A percentile compares a stretch with the other conserved stretches of the same genome.
Evolutionary conservation across 2,888 invertebrate genomes (phyloP).

Genomic region (Oegoconia quadripuncta): DNA sequence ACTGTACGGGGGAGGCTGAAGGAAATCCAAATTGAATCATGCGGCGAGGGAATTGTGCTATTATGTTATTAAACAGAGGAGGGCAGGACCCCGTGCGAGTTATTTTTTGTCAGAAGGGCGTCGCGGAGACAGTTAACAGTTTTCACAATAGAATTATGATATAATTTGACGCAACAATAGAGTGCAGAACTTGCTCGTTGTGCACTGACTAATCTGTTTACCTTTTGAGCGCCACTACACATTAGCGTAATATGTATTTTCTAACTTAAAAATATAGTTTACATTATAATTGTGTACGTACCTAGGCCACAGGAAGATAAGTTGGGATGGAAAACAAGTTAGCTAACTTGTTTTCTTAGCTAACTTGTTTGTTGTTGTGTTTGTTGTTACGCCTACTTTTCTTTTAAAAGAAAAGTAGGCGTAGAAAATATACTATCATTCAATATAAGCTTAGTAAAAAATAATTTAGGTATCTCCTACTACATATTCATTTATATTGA

Average conservation of each 20-base stretch:
- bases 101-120: conserved; percentile 70
- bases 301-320: no score
- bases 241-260: no score
- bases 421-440: neutral
- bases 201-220: conserved; percentile 1
- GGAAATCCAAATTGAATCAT: conserved; percentile 85
- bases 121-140: conserved; percentile 75
- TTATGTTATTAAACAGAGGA: conserved; percentile 82
- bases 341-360: no score
- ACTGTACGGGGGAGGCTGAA: conserved; percentile 73
- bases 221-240: neutral
- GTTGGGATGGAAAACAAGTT: no score
- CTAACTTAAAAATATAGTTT: no score
- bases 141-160: conserved; percentile 78
- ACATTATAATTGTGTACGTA: no score
- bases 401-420: no score
- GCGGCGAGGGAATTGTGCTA: conserved; percentile 83
- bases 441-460: neutral
- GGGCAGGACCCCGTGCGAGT: conserved; percentile 77
- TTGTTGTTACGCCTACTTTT: no score
- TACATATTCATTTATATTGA: neutral
- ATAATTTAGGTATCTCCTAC: neutral
- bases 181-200: conserved; percentile 30
- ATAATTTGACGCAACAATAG: conserved; percentile 73
- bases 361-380: no score